Evolutionary conservation across 1,140 invertebrate species (phyloP).

Genomic region (Drosophila oshimai): DNA sequence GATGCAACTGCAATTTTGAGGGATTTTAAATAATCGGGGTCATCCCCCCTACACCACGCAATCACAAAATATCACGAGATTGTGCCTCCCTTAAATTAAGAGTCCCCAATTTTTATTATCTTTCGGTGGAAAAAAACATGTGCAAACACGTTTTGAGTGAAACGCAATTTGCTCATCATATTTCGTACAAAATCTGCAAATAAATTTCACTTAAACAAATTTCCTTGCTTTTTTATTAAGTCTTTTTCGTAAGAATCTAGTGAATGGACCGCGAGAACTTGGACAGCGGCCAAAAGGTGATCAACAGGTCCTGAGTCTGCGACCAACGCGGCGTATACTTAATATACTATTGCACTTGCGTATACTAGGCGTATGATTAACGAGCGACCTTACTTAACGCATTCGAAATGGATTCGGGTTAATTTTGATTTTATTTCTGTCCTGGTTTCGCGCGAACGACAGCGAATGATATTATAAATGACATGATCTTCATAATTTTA

Average conservation of each 20-base stretch:
- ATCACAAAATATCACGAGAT: background rate
- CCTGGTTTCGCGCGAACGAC: conserved; percentile 19
- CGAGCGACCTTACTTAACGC: conserved; percentile 35
- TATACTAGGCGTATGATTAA: conserved; percentile 35
- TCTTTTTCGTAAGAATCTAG: conserved; percentile 49
- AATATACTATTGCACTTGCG: too few relatives aligned
- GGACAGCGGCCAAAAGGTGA: conserved; percentile 41
- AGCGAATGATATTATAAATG: too few relatives aligned
- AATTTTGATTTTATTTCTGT: conserved; percentile 48
- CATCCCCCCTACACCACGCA: background rate
- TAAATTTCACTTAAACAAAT: conserved; percentile 23
- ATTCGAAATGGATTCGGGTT: conserved; percentile 36
- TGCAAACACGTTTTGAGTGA: conserved; percentile 11
- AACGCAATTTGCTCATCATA: conserved; percentile 15
- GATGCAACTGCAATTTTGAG: conserved; percentile 27
- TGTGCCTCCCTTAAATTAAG: conserved; percentile 36
- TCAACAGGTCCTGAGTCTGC: conserved; percentile 27
- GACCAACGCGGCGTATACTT: conserved; percentile 33
- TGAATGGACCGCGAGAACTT: conserved; percentile 39
- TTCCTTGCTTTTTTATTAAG: background rate
- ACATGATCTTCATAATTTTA: background rate
- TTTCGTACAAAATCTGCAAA: conserved; percentile 15
- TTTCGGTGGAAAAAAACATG: conserved; percentile 32
- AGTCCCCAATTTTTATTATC: conserved; percentile 14
- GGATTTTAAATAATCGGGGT: background rate